Base-by-base conservation (phyloP, 2,888 invertebrate species). In the Monochamus alternatus region DNA sequence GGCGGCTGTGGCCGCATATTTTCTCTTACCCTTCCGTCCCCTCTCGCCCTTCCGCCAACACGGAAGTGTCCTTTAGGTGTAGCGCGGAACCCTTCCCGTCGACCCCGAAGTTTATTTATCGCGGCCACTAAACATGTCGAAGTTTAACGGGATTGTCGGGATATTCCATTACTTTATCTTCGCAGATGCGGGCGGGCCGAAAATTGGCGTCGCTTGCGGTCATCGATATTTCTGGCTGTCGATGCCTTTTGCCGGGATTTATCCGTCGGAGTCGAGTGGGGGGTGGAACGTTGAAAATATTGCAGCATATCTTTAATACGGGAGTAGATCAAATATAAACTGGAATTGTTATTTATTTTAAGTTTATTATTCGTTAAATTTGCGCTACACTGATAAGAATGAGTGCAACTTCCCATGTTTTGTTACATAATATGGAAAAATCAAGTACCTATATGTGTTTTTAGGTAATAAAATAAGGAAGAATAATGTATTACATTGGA, bases 1-100 rank as follows among this genome's bases (percentile, higher is more conserved):
- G 60, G 60, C 38, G 60, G 31, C 32, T 60, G 60, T 12, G 60
- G 60, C 38, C 12, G n/a, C 60, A 60, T 12, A 60, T 60, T 60
- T 32, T 38, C 60, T 32, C 60, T 5, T 5, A 8, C 60, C n/a
- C 60, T 5, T 0, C 38, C 32, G 5, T 38, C n/a, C n/a, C 60
- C n/a, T n/a, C 7, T 0, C 60, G 32, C n/a, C 38, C 12, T n/a
- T 32, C 38, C 38, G 12, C 32, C 12, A 60, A 60, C n/a, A 60
- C 32, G 32, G 32, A 60, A 60, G n/a, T 14, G 55, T 14, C 55
- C 14, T 55, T 55, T 55, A 55, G 55, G 14, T 22, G 55, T 55
- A 12, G 55, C 22, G 14, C n/a, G 22, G 55, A 14, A 55, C n/a
- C 14, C 22, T 4, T 5, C n/a, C 14, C 22, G 55, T 14, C 14